These are phyloP conservation scores for Pogonomyrmex barbatus DNA, from an alignment of 1,140 invertebrate genomes.

Conservation along the genomic window DNA sequence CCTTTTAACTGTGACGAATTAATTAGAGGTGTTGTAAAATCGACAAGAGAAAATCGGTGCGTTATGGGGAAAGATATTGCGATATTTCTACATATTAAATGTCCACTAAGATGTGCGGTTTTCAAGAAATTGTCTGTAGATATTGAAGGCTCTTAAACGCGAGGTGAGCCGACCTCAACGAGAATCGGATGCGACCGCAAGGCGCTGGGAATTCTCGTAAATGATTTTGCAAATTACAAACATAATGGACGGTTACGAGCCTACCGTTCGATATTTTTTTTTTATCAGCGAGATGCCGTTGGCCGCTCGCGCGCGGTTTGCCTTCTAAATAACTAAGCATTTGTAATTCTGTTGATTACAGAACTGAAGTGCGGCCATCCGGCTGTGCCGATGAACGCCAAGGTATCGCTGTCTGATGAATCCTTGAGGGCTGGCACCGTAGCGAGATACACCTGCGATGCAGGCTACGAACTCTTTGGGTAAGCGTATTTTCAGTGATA, in stretches of 20 bases:
- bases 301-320: neutral
- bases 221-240: slow-evolving; percentile 44
- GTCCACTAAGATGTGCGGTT: neutral
- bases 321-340: slow-evolving; percentile 26
- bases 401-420: slow-evolving; percentile 87
- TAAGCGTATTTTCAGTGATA: slow-evolving; percentile 78
- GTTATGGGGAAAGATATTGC: neutral
- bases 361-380: slow-evolving; percentile 91
- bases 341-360: slow-evolving; percentile 78
- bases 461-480: slow-evolving; percentile 92
- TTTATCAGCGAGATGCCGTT: slow-evolving; percentile 8
- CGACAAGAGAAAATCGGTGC: neutral
- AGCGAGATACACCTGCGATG: slow-evolving; percentile 93
- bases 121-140: neutral
- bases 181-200: slow-evolving; percentile 28
- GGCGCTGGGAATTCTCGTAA: slow-evolving; percentile 21
- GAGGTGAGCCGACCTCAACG: neutral
- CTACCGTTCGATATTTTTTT: slow-evolving; percentile 32
- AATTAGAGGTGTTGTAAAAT: neutral
- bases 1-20: neutral
- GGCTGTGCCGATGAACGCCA: slow-evolving; percentile 93
- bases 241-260: neutral
- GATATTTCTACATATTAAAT: neutral
- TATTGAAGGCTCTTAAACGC: neutral
- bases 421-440: slow-evolving; percentile 87